Evolutionary conservation across 1,140 invertebrate species (phyloP), one percentile per base, ranked within the genome.

Genomic region (Triops cancriformis): DNA sequence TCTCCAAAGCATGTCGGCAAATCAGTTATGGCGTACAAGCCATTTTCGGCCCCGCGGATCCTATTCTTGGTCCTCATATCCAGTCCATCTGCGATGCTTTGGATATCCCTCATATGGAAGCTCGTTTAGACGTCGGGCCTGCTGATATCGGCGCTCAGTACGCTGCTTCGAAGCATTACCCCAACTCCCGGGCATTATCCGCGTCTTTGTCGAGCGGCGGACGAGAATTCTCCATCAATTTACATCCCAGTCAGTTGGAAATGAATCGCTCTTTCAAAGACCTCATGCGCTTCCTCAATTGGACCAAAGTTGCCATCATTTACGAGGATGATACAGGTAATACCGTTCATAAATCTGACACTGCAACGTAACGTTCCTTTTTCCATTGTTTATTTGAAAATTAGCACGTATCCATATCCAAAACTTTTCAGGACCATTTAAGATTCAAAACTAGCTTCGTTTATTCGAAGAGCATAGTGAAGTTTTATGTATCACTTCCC

Each of bases 301-400:
- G 95, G 95, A 95, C 93, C 9, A 90, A 91, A 85, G 94, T 97
- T 80, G 95, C 94, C 0, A 93, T 98, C 79, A 90, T 98, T 42
- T 97, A 97, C 82, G 95, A 98, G 84, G 93, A 96, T 82, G 91
- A 93, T 84, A 90, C 91, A 81, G 91, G 92, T 93, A 73, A 73
- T n/a, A 64, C n/a, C n/a, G n/a, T n/a, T n/a, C n/a, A 64, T n/a
- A 18, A 51, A 51, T 18, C n/a, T n/a, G 0, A 14, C 14, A 14
- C 5, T 64, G 1, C 10, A 23, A n/a, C 23, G 2, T 37, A 37
- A 37, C 31, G n/a, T n/a, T n/a, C n/a, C n/a, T n/a, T n/a, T n/a
- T n/a, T n/a, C n/a, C n/a, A n/a, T n/a, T n/a, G n/a, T n/a, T n/a
- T n/a, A n/a, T n/a, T n/a, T n/a, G n/a, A n/a, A n/a, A n/a, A n/a